Conservation (phyloP, 2,888 invertebrate genomes). For the Mystacides longicornis region DNA sequence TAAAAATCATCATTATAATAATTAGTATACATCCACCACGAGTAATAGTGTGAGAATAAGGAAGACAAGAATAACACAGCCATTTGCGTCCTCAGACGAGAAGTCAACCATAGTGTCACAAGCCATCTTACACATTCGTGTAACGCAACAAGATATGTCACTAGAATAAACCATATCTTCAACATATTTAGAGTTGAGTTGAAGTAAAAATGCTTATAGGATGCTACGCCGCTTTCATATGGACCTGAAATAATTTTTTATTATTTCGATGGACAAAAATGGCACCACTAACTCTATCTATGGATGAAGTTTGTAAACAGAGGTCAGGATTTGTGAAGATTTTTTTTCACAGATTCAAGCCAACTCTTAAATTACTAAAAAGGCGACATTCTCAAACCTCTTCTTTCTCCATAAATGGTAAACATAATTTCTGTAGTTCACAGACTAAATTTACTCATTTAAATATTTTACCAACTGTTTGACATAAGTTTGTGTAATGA, state of each 20-base stretch:
- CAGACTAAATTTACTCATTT: no score
- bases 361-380: no score
- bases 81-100: slow-evolving; percentile 52
- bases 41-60: slow-evolving; percentile 62
- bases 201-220: slow-evolving; percentile 65
- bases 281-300: no score
- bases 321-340: no score
- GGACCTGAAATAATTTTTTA: slow-evolving; percentile 40
- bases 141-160: slow-evolving; percentile 49
- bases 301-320: neutral
- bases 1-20: slow-evolving; percentile 67
- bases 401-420: no score
- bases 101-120: slow-evolving; percentile 43
- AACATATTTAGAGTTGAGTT: slow-evolving; percentile 57
- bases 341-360: no score
- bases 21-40: slow-evolving; percentile 64
- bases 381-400: no score
- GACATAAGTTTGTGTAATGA: no score
- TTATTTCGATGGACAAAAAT: no score
- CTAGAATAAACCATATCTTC: slow-evolving; percentile 59
- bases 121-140: slow-evolving; percentile 56
- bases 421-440: no score
- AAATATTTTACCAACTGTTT: no score
- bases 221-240: slow-evolving; percentile 61
- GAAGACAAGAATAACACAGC: slow-evolving; percentile 52